Evolutionary conservation across 2,113 vertebrate genomes (phyloP).

Genomic region (Leptobrachium ailaonicum): DNA sequence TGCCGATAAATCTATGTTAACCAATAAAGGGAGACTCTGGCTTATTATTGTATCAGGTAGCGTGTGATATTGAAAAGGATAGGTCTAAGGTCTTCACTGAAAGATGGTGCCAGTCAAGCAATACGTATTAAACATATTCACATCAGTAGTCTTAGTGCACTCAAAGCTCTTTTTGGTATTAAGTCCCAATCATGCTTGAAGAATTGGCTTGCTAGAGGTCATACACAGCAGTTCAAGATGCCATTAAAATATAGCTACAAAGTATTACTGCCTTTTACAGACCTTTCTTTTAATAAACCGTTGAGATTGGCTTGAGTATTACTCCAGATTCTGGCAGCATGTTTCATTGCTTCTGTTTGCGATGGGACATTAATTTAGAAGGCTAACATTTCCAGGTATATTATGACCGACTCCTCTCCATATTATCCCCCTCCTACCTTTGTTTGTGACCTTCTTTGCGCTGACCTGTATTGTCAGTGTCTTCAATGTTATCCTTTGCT

Average conservation of each 20-base stretch:
- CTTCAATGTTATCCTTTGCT: background rate
- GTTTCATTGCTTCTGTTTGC: background rate
- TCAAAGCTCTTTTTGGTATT: background rate
- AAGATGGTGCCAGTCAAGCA: background rate
- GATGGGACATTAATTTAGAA: background rate
- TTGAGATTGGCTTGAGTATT: background rate
- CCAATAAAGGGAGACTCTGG: background rate
- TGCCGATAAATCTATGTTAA: background rate
- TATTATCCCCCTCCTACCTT: background rate
- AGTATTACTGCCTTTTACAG: background rate
- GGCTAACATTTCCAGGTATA: background rate
- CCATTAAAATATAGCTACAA: background rate
- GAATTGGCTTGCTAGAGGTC: background rate
- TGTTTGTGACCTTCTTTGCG: background rate
- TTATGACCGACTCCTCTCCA: background rate
- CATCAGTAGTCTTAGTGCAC: background rate
- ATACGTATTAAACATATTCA: background rate
- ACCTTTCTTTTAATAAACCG: background rate
- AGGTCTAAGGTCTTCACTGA: background rate
- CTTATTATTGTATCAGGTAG: background rate
- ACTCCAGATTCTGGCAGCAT: background rate
- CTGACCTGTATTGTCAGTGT: background rate
- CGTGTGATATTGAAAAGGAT: background rate
- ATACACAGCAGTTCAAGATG: background rate
- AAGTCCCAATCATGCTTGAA: background rate